Base-by-base conservation (phyloP, 2,888 invertebrate genomes). In the Tipula lateralis region DNA sequence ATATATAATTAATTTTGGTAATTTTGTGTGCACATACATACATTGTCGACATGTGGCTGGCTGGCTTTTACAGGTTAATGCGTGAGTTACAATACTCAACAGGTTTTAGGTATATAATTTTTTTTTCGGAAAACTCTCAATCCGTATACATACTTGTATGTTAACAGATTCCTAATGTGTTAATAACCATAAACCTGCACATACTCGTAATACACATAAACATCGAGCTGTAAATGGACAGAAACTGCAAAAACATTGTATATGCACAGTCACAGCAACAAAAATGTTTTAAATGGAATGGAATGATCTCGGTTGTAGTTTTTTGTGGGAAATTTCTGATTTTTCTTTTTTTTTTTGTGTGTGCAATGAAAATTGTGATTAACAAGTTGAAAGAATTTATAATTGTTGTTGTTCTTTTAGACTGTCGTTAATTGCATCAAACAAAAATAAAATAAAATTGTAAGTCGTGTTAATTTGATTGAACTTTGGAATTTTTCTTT, bases 341-440 rank as follows among this genome's bases (percentile, higher is more conserved):
- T 66, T 66, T 66, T 66, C 24, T 66, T 16, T 50, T 16, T 50
- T 44, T 44, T 36, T 36, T 32, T 32, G 1, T 44, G 39, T 66
- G 66, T 66, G 66, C 9, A 66, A 66, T 66, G 66, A 66, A 66
- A 66, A 66, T 66, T 66, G 66, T 66, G 66, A 66, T 66, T 66
- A 66, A 66, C 66, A 66, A 66, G 66, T 66, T 66, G 9, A 19
- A 66, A 66, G 66, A 66, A 66, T 66, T 66, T 66, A 24, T 66
- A 24, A 24, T 24, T 66, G 5, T 44, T 44, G n/a, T 44, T 44
- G 44, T 44, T 44, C n/a, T 32, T 39, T 12, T 9, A 66, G 24
- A 24, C 3, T 66, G 66, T 66, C 66, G 66, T 66, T 66, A 66
- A 66, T 66, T 66, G 66, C 66, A 66, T 66, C 24, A 66, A 66